Evolutionary conservation across 1,140 invertebrate species (phyloP).

Genomic region (Panagrolaimus sp.): DNA sequence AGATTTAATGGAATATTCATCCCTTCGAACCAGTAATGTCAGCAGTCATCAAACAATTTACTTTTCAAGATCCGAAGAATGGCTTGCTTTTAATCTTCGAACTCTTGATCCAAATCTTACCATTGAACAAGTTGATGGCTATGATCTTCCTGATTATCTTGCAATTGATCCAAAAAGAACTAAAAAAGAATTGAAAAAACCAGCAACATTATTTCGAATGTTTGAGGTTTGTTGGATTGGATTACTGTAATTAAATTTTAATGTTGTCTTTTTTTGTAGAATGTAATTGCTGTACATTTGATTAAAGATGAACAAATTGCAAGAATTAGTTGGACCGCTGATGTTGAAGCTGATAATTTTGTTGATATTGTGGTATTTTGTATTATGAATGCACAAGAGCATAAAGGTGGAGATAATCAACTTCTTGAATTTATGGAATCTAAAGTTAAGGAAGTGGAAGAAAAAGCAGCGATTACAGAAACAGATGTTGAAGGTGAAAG

Average conservation of each 20-base stretch:
- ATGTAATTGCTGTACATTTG: slow-evolving; percentile 2
- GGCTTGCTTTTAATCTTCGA: slow-evolving; percentile 12
- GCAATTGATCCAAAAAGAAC: slow-evolving; percentile 2
- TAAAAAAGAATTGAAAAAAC: background rate
- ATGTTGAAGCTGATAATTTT: slow-evolving; percentile 9
- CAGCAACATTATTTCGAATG: slow-evolving; percentile 4
- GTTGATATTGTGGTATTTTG: slow-evolving; percentile 10
- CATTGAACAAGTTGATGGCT: background rate
- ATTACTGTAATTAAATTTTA: too few relatives aligned
- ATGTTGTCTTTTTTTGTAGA: background rate
- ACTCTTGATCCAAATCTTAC: background rate
- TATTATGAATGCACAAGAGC: slow-evolving; percentile 7
- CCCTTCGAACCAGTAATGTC: slow-evolving; percentile 62
- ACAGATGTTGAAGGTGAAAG: too few relatives aligned
- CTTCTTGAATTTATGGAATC: background rate
- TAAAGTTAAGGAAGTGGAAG: too few relatives aligned
- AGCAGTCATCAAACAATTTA: background rate
- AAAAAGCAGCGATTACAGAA: too few relatives aligned
- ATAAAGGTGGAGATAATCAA: slow-evolving; percentile 7
- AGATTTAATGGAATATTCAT: slow-evolving; percentile 66
- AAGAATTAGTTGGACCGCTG: slow-evolving; percentile 9
- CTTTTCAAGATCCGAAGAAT: slow-evolving; percentile 12
- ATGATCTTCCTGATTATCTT: background rate
- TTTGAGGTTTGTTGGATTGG: slow-evolving; percentile 14
- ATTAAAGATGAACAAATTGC: slow-evolving; percentile 3